These are phyloP conservation scores for Arizona elegans DNA, from an alignment of 2,113 vertebrate genomes.

Conservation along the genomic window DNA sequence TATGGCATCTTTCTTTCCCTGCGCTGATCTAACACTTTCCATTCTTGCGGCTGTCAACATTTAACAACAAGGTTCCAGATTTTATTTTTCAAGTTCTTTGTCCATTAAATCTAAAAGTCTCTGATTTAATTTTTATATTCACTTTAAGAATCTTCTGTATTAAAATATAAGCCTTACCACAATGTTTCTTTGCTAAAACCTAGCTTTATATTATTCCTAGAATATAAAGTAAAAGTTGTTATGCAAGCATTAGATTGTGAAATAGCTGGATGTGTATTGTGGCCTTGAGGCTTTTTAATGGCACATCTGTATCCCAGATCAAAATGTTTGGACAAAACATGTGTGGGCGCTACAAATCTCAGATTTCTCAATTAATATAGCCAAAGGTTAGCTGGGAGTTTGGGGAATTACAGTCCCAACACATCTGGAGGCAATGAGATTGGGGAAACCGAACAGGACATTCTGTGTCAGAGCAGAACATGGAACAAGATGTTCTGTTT, in stretches of 20 bases:
- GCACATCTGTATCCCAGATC: neutral
- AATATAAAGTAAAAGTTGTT: neutral
- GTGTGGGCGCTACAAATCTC: neutral
- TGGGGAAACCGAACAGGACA: neutral
- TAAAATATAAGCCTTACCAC: neutral
- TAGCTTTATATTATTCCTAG: neutral
- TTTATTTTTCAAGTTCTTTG: neutral
- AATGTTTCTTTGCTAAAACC: neutral
- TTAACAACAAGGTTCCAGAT: neutral
- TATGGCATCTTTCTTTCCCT: too few species aligned
- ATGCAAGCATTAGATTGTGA: neutral
- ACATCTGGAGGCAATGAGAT: neutral
- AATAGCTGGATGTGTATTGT: neutral
- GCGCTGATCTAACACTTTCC: too few species aligned
- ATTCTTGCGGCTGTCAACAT: neutral
- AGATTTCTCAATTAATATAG: neutral
- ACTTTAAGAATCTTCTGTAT: neutral
- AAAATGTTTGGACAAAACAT: neutral
- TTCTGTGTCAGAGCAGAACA: neutral
- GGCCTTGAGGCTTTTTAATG: neutral
- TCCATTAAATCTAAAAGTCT: neutral
- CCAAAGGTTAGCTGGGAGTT: neutral
- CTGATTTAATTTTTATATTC: neutral
- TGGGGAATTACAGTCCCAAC: neutral
- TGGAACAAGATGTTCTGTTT: slow-evolving; percentile 1